Evolutionary conservation across 64 coral and sea anemone species (phyloP).

Genomic region (Orbicella faveolata): DNA sequence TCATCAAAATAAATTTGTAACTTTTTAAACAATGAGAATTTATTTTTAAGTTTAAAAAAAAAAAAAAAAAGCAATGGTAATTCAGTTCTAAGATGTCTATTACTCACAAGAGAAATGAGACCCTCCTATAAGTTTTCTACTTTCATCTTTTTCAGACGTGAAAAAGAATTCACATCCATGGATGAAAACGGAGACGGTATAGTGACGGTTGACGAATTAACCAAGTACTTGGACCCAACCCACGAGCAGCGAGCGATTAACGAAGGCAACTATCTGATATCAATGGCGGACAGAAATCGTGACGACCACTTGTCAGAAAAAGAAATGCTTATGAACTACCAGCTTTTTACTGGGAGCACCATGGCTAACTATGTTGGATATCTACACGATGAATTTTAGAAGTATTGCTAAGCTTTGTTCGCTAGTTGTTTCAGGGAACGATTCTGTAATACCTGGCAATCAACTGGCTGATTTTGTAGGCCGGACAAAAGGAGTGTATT

Average conservation of each 20-base stretch:
- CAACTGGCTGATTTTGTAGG: no score
- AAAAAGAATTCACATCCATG: conserved; percentile 79
- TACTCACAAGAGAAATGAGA: no score
- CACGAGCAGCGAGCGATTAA: conserved; percentile 86
- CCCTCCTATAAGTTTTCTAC: neutral
- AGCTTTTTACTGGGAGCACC: conserved; percentile 92
- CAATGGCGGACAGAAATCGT: conserved; percentile 65
- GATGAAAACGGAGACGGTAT: conserved; percentile 72
- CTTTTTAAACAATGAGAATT: no score
- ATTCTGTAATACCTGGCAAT: no score
- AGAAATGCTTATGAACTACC: conserved; percentile 91
- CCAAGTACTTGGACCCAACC: conserved; percentile 71
- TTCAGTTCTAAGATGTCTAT: no score
- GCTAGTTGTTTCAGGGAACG: neutral
- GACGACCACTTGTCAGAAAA: conserved; percentile 73
- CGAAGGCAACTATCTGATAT: conserved; percentile 79
- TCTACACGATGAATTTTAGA: conserved; percentile 92
- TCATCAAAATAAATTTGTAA: no score
- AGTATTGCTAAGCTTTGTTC: neutral
- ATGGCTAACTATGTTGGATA: conserved; percentile 70
- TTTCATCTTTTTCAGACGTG: conserved; percentile 44
- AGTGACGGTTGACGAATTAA: conserved; percentile 68
- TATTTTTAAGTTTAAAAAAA: no score
- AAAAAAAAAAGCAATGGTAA: no score
- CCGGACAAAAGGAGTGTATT: no score